Base-by-base conservation (phyloP, 2,888 invertebrate genomes). In the Archips crataeganus region DNA sequence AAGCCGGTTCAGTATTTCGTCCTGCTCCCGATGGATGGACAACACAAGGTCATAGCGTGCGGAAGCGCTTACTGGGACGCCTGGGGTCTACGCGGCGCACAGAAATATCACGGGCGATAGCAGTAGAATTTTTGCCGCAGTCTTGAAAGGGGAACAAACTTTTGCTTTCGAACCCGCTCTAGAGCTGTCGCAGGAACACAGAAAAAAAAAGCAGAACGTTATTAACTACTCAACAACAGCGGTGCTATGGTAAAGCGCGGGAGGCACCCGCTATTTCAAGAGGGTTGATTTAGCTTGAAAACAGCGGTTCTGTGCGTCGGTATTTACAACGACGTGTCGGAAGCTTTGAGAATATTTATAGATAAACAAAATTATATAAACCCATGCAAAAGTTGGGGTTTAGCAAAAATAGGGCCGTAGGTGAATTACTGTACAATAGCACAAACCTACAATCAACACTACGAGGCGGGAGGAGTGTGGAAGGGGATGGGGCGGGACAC, bases 51-150 rank as follows among this genome's bases (percentile, higher is more conserved):
- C 77, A 87, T 80, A 82, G 88, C 92, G 91, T 93, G 93, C 93
- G 87, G 84, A 83, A 83, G 84, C 90, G 90, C 94, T 94, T 94
- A 94, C 93, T 89, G 90, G 87, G 85, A 79, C 71, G 76, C 75
- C 78, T 81, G 83, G 79, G 82, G 85, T 23, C 91, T 94, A 96
- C 91, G 96, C 96, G 91, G 96, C 96, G 95, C 95, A 96, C 94
- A 96, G 96, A 96, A 96, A 96, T 95, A 96, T 96, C 95, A 96
- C 96, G 92, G 96, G 96, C 95, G 96, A 96, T 95, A 96, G 95
- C 94, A 96, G 95, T 92, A 96, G 95, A 93, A 96, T 95, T 96
- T 96, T 96, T 95, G 96, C 95, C 92, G 96, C 96, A 95, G 96
- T 96, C 96, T 96, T 96, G 96, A 96, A 96, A 95, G 96, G 96